Evolutionary conservation across 2,888 invertebrate species (phyloP), one percentile per base, ranked within the genome.

Genomic region (Ennomos fuscantarius): DNA sequence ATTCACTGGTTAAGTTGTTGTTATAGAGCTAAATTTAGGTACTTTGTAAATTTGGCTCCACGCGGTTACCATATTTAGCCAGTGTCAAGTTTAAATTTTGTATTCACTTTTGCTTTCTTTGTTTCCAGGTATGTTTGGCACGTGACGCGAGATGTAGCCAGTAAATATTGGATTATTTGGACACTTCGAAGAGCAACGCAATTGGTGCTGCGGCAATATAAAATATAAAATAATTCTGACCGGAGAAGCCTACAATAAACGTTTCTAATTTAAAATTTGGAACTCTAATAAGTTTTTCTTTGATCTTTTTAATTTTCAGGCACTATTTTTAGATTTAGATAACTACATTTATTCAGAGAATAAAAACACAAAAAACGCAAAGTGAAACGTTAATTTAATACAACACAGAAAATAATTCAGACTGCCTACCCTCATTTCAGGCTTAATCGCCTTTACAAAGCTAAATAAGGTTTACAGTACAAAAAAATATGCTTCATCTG

Each of bases 401-500:
- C 41, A 47, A 45, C 40, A 6, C 6, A 1, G 24, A 6, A 24
- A 1, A 24, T 24, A 24, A 24, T 24, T 24, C 24, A 2, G 24
- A 5, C 5, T 3, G 24, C 24, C 24, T 24, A 24, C 33, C 37
- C 39, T 46, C 37, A 33, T 40, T 31, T 6, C 11, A 9, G 12
- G 47, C 37, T 33, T 42, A 42, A 51, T 51, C 51, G 51, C 58
- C 53, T 58, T 24, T 53, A 53, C 53, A 44, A 53, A 45, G 39
- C 10, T 32, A 36, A 53, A 58, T 49, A 53, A 53, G 44, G 44
- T 33, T 44, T n/a, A 49, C 44, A 41, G 44, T 40, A 53, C 53
- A 53, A 9, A 51, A 51, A 33, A 13, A 33, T 58, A 58, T 49
- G 49, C 53, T 57, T 35, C 40, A 53, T 49, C 46, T 24, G 44